phyloP scores from a whole-genome alignment of 2,888 invertebrate genomes.

The Hylaea fasciaria region DNA sequence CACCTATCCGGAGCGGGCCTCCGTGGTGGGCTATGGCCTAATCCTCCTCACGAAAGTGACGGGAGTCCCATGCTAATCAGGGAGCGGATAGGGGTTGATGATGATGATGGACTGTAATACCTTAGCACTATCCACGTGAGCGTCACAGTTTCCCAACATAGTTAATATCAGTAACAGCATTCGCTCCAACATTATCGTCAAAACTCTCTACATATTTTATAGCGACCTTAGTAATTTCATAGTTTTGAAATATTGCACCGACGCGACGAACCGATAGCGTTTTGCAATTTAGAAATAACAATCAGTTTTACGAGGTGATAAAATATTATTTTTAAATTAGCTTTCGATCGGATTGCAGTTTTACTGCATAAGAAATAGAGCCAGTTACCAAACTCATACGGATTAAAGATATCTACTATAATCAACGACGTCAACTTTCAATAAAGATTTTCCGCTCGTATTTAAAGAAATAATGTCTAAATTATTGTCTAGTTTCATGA shows the following conservation, averaged over 20 bases:
- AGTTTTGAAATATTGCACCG: conserved; percentile 19
- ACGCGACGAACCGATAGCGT: background rate
- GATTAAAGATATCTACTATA: too few species aligned
- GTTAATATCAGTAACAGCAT: conserved; percentile 26
- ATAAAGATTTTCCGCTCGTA: too few species aligned
- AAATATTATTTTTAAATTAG: conserved; percentile 7
- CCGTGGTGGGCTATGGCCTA: too few species aligned
- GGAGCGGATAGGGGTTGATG: too few species aligned
- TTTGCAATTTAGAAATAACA: conserved; percentile 19
- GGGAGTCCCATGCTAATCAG: too few species aligned
- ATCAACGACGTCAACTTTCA: too few species aligned
- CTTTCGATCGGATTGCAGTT: background rate
- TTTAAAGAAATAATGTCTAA: too few species aligned
- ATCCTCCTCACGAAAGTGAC: too few species aligned
- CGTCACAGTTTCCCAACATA: conserved; percentile 40
- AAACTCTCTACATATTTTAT: conserved; percentile 28
- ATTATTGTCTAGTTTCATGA: too few species aligned
- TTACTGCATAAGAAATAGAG: background rate
- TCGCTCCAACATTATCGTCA: conserved; percentile 30
- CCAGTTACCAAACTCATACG: too few species aligned
- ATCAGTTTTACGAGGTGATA: conserved; percentile 13
- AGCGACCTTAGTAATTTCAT: conserved; percentile 4
- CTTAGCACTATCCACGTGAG: conserved; percentile 72
- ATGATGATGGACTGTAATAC: conserved; percentile 34
- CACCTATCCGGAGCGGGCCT: too few species aligned